Evolutionary conservation across 2,113 vertebrate genomes (phyloP).

Genomic region (Cichladusa arquata): DNA sequence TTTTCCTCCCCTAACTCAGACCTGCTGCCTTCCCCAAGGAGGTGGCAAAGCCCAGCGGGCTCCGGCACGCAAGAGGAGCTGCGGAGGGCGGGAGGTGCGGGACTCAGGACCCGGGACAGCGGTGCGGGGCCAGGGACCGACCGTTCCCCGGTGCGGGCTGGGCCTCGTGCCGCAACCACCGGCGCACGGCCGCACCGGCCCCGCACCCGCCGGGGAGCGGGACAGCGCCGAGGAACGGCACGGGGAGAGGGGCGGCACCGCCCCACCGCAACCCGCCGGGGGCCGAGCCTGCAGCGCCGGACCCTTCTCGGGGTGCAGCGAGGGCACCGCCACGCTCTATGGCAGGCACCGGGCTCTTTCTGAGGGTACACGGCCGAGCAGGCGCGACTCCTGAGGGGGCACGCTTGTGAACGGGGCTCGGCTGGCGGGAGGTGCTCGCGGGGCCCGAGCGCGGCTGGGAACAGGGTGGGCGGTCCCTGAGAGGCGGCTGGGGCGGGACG

Average conservation of each 20-base stretch:
- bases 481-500: not conserved
- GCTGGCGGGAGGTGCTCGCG: not conserved
- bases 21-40: not conserved
- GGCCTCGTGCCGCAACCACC: not conserved
- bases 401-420: not conserved
- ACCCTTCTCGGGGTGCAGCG: not conserved
- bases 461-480: not conserved
- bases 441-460: not conserved
- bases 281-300: not conserved
- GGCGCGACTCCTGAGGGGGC: not conserved
- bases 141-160: rapidly evolving
- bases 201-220: not conserved
- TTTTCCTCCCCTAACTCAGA: rapidly evolving
- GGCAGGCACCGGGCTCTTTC: not conserved
- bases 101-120: not conserved
- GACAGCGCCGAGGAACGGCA: no score
- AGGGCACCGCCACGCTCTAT: rapidly evolving
- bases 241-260: not conserved
- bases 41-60: not conserved
- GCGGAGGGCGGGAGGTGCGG: not conserved
- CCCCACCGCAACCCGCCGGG: no score
- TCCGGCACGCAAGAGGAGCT: rapidly evolving
- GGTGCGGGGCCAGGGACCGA: not conserved
- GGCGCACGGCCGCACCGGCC: not conserved
- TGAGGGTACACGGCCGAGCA: rapidly evolving